Percentiles rank a stretch among this genome's conserved stretches.
Evolutionary conservation across 2,113 vertebrate genomes (phyloP).

Genomic region (Triplophysa tibetana): DNA sequence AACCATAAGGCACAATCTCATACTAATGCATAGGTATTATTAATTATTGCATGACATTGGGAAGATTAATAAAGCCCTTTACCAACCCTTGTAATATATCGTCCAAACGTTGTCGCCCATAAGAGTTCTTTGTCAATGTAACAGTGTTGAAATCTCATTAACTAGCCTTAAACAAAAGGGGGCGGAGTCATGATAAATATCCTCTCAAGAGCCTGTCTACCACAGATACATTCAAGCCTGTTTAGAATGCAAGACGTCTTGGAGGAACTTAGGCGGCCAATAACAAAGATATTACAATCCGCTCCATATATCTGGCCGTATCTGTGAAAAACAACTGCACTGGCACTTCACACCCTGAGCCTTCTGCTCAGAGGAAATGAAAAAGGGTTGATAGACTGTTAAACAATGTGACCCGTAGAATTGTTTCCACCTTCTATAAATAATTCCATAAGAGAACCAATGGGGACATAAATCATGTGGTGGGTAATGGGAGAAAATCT

Average conservation of each 20-base stretch:
- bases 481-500: neutral
- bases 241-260: constrained; percentile 31
- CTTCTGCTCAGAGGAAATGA: constrained; percentile 36
- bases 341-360: constrained; percentile 30
- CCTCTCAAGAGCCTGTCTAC: neutral
- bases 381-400: constrained; percentile 22
- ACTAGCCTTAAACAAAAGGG: neutral
- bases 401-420: constrained; percentile 22
- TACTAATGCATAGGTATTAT: neutral
- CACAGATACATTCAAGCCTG: constrained; percentile 25
- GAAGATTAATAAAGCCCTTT: constrained; percentile 4
- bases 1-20: neutral
- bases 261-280: constrained; percentile 13
- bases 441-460: constrained; percentile 4
- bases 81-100: neutral
- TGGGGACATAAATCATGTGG: neutral
- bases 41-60: neutral
- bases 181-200: neutral
- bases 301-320: constrained; percentile 5
- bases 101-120: neutral
- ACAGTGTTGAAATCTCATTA: constrained; percentile 12
- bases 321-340: constrained; percentile 32
- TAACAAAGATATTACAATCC: constrained; percentile 25
- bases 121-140: constrained; percentile 12
- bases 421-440: neutral